Percentiles rank a stretch among this genome's conserved stretches.
Evolutionary conservation across 2,113 vertebrate species (phyloP).

Genomic region (Thymallus thymallus): DNA sequence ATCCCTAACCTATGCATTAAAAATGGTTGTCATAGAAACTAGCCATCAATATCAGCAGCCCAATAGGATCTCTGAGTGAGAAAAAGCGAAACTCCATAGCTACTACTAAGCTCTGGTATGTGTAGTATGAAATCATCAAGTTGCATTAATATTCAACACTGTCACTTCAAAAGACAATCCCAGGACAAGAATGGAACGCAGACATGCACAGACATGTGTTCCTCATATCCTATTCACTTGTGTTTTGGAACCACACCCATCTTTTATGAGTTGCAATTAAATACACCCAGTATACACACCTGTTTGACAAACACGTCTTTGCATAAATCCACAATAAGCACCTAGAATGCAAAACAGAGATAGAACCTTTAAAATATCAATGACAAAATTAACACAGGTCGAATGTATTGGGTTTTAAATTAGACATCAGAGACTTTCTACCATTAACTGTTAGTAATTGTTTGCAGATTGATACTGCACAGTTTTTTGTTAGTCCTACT

Average conservation of each 20-base stretch:
- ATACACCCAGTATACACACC: slow-evolving; percentile 76
- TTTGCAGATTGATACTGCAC: no score
- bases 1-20: not conserved
- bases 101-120: not conserved
- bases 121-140: not conserved
- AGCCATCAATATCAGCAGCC: not conserved
- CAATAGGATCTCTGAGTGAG: not conserved
- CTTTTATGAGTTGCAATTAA: slow-evolving; percentile 17
- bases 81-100: not conserved
- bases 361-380: not conserved
- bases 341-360: slow-evolving; percentile 71
- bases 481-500: not conserved
- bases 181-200: slow-evolving; percentile 5
- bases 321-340: slow-evolving; percentile 96
- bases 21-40: not conserved
- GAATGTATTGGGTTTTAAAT: not conserved
- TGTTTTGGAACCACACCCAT: slow-evolving; percentile 39
- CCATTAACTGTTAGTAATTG: not conserved
- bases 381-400: not conserved
- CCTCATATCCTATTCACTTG: slow-evolving; percentile 7
- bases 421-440: not conserved
- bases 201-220: slow-evolving; percentile 43
- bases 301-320: slow-evolving; percentile 89
- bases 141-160: slow-evolving; percentile 4
- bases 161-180: slow-evolving; percentile 34